phyloP scores from a whole-genome alignment of 2,113 vertebrate genomes.

The Prionailurus viverrinus region DNA sequence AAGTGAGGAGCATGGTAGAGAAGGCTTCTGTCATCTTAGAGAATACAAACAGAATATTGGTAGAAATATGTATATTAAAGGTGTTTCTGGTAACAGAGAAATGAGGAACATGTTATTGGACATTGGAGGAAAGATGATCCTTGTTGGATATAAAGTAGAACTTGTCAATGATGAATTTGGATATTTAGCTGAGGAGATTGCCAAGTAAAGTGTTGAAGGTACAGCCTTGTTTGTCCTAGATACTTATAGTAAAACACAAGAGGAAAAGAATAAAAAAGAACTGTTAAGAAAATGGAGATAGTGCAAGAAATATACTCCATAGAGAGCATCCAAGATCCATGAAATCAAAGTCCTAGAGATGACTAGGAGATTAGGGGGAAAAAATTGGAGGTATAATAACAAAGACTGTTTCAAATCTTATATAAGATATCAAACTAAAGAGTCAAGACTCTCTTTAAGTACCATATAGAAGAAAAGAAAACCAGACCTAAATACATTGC shows the following conservation, averaged over 20 bases:
- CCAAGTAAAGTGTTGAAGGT: neutral
- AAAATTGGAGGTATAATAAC: neutral
- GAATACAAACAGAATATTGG: neutral
- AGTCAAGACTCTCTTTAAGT: neutral
- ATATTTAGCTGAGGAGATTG: slow-evolving; percentile 21
- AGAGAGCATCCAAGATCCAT: neutral
- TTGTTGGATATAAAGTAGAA: neutral
- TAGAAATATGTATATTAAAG: neutral
- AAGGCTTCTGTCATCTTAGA: neutral
- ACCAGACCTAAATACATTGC: neutral
- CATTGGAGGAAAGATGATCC: neutral
- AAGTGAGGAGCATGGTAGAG: neutral
- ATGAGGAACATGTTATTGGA: neutral
- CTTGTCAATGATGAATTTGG: neutral
- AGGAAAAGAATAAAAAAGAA: neutral
- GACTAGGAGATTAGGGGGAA: neutral
- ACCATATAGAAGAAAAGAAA: neutral
- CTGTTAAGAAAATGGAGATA: neutral
- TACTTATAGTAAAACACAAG: neutral
- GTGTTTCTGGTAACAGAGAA: neutral
- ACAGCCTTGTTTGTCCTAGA: neutral
- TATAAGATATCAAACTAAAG: neutral
- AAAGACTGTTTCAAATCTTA: neutral
- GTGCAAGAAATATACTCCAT: neutral
- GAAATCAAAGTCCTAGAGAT: neutral